Evolutionary conservation across 2,888 invertebrate genomes (phyloP).

Genomic region (Tetrapedia diversipes): DNA sequence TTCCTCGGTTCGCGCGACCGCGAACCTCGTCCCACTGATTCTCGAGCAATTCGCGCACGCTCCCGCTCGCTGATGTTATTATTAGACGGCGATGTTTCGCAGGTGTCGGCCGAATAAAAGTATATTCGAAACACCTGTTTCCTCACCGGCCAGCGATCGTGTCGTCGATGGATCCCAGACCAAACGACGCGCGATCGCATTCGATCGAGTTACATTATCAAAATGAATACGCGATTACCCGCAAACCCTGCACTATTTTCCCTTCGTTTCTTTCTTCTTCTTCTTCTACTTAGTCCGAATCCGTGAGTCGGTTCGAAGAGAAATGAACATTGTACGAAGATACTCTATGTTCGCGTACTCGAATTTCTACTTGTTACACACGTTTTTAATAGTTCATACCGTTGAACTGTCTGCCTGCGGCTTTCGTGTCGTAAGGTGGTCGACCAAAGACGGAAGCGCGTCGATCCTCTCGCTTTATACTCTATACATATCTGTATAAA

Average conservation of each 20-base stretch:
- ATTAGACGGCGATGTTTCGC: slow-evolving; percentile 57
- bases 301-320: no score
- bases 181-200: background rate
- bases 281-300: background rate
- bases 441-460: slow-evolving; percentile 62
- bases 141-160: slow-evolving; percentile 14
- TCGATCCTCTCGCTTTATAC: no score
- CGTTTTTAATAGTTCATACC: slow-evolving; percentile 50
- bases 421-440: slow-evolving; percentile 56
- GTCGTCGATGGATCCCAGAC: background rate
- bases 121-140: slow-evolving; percentile 64
- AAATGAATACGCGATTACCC: no score
- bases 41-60: slow-evolving; percentile 14
- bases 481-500: no score
- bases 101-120: slow-evolving; percentile 59
- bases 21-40: background rate
- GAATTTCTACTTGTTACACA: slow-evolving; percentile 50
- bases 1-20: background rate
- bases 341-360: background rate
- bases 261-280: no score
- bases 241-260: no score
- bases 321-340: no score
- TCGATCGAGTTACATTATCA: no score
- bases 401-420: slow-evolving; percentile 52
- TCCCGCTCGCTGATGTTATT: slow-evolving; percentile 41